phyloP scores from a whole-genome alignment of 2,888 invertebrate species.

The Epiblema foenella region DNA sequence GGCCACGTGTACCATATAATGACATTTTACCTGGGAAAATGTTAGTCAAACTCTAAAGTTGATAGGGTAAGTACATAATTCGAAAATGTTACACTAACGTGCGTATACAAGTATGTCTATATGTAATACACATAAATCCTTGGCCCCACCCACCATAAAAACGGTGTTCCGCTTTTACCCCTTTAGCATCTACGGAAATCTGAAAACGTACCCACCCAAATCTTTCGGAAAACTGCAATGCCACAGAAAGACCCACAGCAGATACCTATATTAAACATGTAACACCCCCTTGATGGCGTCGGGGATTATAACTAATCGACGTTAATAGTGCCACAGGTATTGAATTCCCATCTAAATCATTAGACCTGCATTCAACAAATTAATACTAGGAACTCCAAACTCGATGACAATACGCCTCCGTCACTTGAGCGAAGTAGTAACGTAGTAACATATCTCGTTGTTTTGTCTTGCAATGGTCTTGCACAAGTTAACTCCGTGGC shows the following conservation, averaged over 20 bases:
- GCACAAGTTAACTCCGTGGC: slow-evolving; percentile 5
- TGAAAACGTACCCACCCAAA: too few relatives aligned
- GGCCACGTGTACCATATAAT: slow-evolving; percentile 19
- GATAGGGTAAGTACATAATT: background rate
- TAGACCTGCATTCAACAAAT: slow-evolving; percentile 25
- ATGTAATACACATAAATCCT: background rate
- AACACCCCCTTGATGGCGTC: too few relatives aligned
- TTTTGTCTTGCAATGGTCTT: slow-evolving; percentile 25
- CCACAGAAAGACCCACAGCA: too few relatives aligned
- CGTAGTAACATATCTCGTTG: too few relatives aligned
- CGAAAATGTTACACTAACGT: background rate
- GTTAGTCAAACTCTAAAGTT: slow-evolving; percentile 11
- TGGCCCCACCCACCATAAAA: too few relatives aligned
- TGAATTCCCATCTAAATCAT: too few relatives aligned
- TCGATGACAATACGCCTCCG: slow-evolving; percentile 37
- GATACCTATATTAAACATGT: too few relatives aligned
- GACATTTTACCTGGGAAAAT: slow-evolving; percentile 8
- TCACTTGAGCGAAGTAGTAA: slow-evolving; percentile 16
- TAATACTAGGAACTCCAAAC: slow-evolving; percentile 35
- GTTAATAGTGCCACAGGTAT: background rate
- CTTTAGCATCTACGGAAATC: too few relatives aligned
- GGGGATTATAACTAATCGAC: background rate
- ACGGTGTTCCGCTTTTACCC: too few relatives aligned
- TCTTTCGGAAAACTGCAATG: too few relatives aligned
- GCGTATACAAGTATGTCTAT: background rate